These are phyloP conservation scores for Lithobates sylvaticus DNA, from an alignment of 2,797 vertebrate species.

Conservation along the genomic window DNA sequence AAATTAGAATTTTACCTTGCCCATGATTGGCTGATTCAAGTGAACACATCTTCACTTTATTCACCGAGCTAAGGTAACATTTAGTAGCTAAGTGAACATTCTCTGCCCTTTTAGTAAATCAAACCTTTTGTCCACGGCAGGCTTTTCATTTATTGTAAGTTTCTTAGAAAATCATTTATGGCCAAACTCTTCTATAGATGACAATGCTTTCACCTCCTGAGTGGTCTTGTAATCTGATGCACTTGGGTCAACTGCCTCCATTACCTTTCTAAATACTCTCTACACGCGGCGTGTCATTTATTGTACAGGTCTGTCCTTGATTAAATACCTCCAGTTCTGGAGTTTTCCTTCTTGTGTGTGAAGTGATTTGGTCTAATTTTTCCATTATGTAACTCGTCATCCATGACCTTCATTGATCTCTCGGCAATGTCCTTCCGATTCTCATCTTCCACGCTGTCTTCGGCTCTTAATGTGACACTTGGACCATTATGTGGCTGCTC, in stretches of 20 bases:
- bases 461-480: neutral
- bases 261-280: slow-evolving; percentile 14
- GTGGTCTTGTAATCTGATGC: slow-evolving; percentile 8
- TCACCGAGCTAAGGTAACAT: neutral
- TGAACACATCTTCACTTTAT: neutral
- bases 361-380: slow-evolving; percentile 44
- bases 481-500: slow-evolving; percentile 16
- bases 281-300: slow-evolving; percentile 4
- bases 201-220: neutral
- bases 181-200: slow-evolving; percentile 10
- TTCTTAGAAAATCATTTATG: neutral
- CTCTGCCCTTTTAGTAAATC: neutral
- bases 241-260: slow-evolving; percentile 32
- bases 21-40: neutral
- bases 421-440: neutral
- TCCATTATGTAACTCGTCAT: slow-evolving; percentile 11
- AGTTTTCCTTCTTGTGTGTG: neutral
- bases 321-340: slow-evolving; percentile 21
- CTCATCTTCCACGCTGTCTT: neutral
- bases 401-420: slow-evolving; percentile 29
- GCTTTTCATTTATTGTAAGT: slow-evolving; percentile 24
- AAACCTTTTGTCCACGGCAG: neutral
- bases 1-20: neutral
- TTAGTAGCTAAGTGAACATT: neutral
- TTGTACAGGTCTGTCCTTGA: slow-evolving; percentile 20